Percentiles rank a stretch among this genome's conserved stretches.
These are phyloP conservation scores for Plebejus anna DNA, from an alignment of 2,888 invertebrate genomes.

Conservation along the genomic window DNA sequence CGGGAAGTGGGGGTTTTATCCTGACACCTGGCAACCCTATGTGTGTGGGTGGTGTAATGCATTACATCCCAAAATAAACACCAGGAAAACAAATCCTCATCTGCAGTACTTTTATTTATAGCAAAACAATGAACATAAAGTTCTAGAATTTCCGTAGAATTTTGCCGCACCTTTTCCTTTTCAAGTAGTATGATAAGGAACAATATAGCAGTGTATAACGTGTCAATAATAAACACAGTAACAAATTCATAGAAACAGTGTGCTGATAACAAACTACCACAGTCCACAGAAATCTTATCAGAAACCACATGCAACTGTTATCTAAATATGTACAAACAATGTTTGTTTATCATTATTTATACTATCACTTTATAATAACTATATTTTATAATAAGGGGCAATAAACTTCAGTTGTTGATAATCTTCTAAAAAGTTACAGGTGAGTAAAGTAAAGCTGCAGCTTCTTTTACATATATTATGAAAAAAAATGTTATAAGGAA, in stretches of 20 bases:
- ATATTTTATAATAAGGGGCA: background rate
- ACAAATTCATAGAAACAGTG: background rate
- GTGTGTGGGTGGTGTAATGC: too few species aligned
- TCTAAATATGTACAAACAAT: background rate
- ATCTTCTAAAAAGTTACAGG: too few species aligned
- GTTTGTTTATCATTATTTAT: background rate
- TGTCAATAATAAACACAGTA: background rate
- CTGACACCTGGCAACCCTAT: too few species aligned
- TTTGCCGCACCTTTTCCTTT: background rate
- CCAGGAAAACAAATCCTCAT: background rate
- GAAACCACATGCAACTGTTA: conserved; percentile 22
- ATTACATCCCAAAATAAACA: too few species aligned
- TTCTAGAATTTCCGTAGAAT: background rate
- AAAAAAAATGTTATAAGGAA: too few species aligned
- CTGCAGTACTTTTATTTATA: background rate
- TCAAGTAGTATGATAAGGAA: background rate
- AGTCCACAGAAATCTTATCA: background rate
- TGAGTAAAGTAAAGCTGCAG: too few species aligned
- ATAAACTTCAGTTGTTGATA: background rate
- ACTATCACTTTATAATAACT: too few species aligned
- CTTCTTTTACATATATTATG: too few species aligned
- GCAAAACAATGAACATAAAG: background rate
- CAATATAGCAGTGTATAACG: too few species aligned
- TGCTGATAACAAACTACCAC: conserved; percentile 1
- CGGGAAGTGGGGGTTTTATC: too few species aligned